phyloP scores from a whole-genome alignment of 2,888 invertebrate genomes.

The Folsomia candida region DNA sequence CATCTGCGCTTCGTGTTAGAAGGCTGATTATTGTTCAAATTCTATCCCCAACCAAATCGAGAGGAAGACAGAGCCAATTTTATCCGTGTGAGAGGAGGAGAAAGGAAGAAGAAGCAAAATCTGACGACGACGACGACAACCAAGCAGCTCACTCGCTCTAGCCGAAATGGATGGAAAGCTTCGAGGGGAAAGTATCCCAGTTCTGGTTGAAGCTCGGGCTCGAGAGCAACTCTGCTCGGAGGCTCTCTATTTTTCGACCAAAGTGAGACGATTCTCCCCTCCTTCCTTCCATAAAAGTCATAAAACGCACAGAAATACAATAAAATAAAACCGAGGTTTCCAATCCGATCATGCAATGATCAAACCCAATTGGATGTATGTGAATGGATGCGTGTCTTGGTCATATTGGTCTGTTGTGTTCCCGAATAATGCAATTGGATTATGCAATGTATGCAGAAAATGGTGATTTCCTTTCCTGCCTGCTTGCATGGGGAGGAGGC shows the following conservation, averaged over 20 bases:
- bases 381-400: background rate
- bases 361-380: no score
- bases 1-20: background rate
- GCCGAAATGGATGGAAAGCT: background rate
- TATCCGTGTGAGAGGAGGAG: background rate
- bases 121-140: no score
- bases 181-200: background rate
- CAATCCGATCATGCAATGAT: background rate
- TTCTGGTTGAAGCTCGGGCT: background rate
- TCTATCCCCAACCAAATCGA: background rate
- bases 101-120: background rate
- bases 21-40: background rate
- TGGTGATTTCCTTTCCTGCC: background rate
- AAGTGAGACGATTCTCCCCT: no score
- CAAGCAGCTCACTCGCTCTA: background rate
- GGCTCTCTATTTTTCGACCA: no score
- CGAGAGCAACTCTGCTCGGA: background rate
- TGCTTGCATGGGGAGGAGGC: background rate
- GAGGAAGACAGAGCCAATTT: no score
- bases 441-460: background rate
- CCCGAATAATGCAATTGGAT: background rate
- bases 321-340: background rate
- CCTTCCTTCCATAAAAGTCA: background rate
- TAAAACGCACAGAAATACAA: background rate
- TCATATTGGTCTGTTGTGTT: background rate